These are phyloP conservation scores for Bombylius major DNA, from an alignment of 2,888 invertebrate genomes.

Conservation along the genomic window DNA sequence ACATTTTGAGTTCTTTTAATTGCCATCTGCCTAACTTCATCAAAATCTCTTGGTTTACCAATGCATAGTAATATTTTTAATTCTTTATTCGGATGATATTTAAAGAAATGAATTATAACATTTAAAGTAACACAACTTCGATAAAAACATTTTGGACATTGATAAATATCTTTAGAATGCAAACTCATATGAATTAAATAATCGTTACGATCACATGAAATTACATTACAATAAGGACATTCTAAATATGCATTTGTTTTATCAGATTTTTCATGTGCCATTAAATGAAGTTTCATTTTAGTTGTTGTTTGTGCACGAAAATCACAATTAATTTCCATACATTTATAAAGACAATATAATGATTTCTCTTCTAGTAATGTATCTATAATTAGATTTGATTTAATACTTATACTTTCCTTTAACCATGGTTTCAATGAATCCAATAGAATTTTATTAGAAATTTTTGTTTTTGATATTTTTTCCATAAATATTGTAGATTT, in stretches of 20 bases:
- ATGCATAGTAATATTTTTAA: slow-evolving; percentile 1
- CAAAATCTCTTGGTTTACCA: background rate
- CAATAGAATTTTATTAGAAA: background rate
- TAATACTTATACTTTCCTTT: background rate
- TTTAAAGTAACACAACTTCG: slow-evolving; percentile 34
- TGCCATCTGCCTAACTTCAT: background rate
- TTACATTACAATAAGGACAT: slow-evolving; percentile 44
- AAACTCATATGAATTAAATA: slow-evolving; percentile 48
- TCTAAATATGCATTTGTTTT: slow-evolving; percentile 33
- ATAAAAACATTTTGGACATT: slow-evolving; percentile 57
- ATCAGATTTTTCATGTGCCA: slow-evolving; percentile 21
- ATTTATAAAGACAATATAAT: slow-evolving; percentile 38
- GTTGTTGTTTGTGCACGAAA: slow-evolving; percentile 34
- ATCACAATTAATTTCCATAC: slow-evolving; percentile 40
- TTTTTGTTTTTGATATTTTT: too few species aligned
- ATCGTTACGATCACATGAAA: slow-evolving; percentile 34
- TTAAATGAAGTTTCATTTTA: slow-evolving; percentile 36
- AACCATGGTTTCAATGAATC: slow-evolving; percentile 22
- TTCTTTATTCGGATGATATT: slow-evolving; percentile 4
- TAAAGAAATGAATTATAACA: slow-evolving; percentile 9
- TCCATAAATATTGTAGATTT: too few species aligned
- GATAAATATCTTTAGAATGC: slow-evolving; percentile 48
- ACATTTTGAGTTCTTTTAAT: slow-evolving; percentile 11
- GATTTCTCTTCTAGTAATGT: slow-evolving; percentile 5
- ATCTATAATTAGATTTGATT: slow-evolving; percentile 1